phyloP scores from a whole-genome alignment of 2,113 vertebrate genomes.

The Motacilla tschutschensis region DNA sequence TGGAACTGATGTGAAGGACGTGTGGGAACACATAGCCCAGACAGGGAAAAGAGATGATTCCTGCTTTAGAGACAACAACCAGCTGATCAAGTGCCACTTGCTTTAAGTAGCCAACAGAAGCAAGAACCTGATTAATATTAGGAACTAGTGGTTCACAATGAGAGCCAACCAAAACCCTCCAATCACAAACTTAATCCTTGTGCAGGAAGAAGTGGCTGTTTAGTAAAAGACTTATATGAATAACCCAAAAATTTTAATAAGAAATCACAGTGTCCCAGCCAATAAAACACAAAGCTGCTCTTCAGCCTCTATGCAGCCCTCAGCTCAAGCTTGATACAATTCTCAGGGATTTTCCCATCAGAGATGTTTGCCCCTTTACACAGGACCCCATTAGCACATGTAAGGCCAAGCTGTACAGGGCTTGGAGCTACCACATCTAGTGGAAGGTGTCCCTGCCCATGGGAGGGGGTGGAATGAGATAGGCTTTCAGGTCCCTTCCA shows the following conservation, averaged over 20 bases:
- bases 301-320: neutral
- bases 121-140: neutral
- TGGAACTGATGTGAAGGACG: accelerated
- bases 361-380: neutral
- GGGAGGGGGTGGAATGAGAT: accelerated
- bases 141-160: neutral
- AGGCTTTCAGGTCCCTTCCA: neutral
- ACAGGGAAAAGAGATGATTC: neutral
- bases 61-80: neutral
- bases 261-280: neutral
- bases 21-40: neutral
- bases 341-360: neutral
- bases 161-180: neutral
- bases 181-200: neutral
- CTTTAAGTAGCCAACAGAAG: neutral
- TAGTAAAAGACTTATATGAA: neutral
- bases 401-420: neutral
- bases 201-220: neutral
- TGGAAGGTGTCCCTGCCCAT: neutral
- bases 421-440: neutral
- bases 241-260: neutral
- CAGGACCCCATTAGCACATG: neutral
- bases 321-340: neutral
- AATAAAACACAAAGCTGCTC: neutral
- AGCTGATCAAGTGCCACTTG: neutral